phyloP scores from a whole-genome alignment of 2,797 vertebrate genomes.

The Myioborus melanocephalus region DNA sequence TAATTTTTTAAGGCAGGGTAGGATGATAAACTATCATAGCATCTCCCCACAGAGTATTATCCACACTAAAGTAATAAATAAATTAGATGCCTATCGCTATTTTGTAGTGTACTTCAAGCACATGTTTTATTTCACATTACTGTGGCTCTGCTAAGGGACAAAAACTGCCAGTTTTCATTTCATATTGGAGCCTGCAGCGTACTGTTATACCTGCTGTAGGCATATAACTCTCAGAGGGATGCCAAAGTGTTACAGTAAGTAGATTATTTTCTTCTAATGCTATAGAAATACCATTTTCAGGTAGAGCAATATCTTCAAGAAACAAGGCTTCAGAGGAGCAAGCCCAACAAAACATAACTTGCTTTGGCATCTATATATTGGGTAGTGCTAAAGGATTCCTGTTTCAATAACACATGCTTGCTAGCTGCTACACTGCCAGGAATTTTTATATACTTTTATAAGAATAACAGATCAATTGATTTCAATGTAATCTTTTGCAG shows the following conservation, averaged over 20 bases:
- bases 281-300: constrained; percentile 31
- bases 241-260: constrained; percentile 23
- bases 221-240: constrained; percentile 11
- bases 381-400: background rate
- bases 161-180: background rate
- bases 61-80: constrained; percentile 12
- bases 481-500: constrained; percentile 49
- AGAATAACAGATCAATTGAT: constrained; percentile 60
- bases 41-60: constrained; percentile 17
- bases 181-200: background rate
- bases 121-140: background rate
- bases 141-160: background rate
- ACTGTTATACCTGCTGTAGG: background rate
- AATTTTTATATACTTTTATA: constrained; percentile 35
- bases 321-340: constrained; percentile 5
- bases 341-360: constrained; percentile 6
- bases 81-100: background rate
- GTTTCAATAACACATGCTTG: background rate
- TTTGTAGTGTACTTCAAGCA: background rate
- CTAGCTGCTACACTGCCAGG: background rate
- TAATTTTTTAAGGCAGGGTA: background rate
- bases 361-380: background rate
- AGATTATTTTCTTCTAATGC: constrained; percentile 31
- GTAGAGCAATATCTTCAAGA: constrained; percentile 22
- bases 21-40: background rate